These are phyloP conservation scores for Vidua chalybeata DNA, from an alignment of 2,113 vertebrate genomes.

Conservation along the genomic window DNA sequence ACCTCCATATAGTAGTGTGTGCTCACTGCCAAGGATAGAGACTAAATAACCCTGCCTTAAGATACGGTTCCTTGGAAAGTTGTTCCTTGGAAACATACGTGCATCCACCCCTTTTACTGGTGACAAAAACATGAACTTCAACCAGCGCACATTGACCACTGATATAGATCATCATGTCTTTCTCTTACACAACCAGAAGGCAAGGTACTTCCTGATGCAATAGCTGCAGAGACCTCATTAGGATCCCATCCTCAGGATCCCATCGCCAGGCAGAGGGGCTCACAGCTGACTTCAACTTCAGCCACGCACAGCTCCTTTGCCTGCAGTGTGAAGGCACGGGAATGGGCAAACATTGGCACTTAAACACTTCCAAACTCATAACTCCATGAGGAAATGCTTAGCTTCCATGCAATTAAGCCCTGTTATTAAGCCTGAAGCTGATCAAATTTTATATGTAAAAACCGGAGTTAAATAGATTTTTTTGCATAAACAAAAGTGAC, in stretches of 20 bases:
- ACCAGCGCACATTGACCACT: not conserved
- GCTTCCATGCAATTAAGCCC: not conserved
- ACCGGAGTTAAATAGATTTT: not conserved
- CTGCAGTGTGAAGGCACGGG: accelerated
- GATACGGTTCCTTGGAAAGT: not conserved
- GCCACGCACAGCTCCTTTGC: accelerated
- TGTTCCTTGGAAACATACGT: not conserved
- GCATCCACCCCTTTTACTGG: not conserved
- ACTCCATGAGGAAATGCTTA: accelerated
- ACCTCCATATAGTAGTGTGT: accelerated
- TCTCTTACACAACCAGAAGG: not conserved
- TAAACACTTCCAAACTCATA: not conserved
- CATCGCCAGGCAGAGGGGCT: not conserved
- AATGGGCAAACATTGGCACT: accelerated
- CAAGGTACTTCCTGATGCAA: not conserved
- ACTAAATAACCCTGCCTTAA: accelerated
- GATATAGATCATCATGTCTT: not conserved
- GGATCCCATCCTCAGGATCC: not conserved
- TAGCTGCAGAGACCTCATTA: accelerated
- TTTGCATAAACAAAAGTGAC: not conserved
- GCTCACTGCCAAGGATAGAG: not conserved
- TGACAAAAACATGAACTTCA: not conserved
- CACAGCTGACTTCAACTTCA: not conserved
- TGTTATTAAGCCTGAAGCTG: not conserved
- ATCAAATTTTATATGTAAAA: not conserved